Evolutionary conservation across 2,888 invertebrate genomes (phyloP), one percentile per base, ranked within the genome.

Genomic region (Rotaria sp.): DNA sequence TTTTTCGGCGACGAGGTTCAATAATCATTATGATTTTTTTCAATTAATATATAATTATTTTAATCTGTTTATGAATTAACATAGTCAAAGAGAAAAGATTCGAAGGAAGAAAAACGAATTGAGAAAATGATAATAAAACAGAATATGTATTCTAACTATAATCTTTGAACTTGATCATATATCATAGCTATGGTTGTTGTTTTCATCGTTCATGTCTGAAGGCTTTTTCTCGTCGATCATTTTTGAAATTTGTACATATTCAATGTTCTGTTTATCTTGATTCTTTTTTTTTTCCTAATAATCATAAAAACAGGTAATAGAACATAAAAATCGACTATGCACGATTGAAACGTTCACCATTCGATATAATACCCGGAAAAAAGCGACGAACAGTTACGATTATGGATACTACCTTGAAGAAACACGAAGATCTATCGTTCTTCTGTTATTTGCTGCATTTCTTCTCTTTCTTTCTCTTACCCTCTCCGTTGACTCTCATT

Each of bases 381-480:
- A 30, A 35, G 35, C 30, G 35, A 67, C 35, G 67, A 21, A 35
- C 35, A 67, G 21, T 21, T 18, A 67, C 35, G 15, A 35, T 35
- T 67, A 67, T 67, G 35, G 35, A 67, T 67, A 67, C 30, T 35
- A 67, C 35, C 67, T 67, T 35, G 35, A 21, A 67, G 67, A 67
- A 67, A 67, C 35, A 67, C 21, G 67, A 67, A 67, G 67, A 67
- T 67, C 35, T 67, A 67, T 67, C 67, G 67, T 67, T 38, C 67
- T 67, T 21, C 67, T 67, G 21, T 21, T 67, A 35, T 67, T 35
- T 21, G 18, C 35, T 18, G 35, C 7, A 8, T 18, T 67, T 67
- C 21, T 67, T 35, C 38, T n/a, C 24, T 24, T 8, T 52, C 21
- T 52, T 7, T 52, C 11, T 21, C 52, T 52, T 2, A 3, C 24